A percentile compares a stretch with the other conserved stretches of the same genome.
phyloP scores from a whole-genome alignment of 2,797 vertebrate genomes.

The Erpetoichthys calabaricus region DNA sequence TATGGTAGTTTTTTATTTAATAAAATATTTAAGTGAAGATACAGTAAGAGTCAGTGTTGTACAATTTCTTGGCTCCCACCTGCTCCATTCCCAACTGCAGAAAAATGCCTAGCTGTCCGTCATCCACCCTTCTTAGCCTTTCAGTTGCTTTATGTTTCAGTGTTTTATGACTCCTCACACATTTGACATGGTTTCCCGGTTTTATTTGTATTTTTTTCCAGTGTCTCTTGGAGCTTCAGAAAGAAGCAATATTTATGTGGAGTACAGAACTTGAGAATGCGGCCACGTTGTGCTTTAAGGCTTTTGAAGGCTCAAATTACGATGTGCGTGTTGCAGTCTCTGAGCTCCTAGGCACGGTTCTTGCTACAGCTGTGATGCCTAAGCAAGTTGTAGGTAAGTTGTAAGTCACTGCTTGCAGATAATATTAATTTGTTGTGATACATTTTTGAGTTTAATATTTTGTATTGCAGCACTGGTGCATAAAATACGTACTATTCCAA shows the following conservation, averaged over 20 bases:
- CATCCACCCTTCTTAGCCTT: no score
- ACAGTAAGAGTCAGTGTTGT: no score
- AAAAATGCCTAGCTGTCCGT: no score
- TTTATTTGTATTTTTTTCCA: constrained; percentile 28
- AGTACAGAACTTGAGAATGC: constrained; percentile 76
- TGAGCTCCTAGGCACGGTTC: constrained; percentile 64
- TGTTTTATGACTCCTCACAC: no score
- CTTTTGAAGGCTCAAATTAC: constrained; percentile 79
- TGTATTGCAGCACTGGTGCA: no score
- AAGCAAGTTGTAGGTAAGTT: constrained; percentile 48
- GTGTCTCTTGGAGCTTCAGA: constrained; percentile 85
- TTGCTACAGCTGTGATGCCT: constrained; percentile 60
- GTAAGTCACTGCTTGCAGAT: constrained; percentile 15
- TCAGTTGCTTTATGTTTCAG: no score
- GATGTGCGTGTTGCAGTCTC: constrained; percentile 67
- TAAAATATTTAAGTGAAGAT: no score
- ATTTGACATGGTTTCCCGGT: neutral
- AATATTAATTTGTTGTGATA: neutral
- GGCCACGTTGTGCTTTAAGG: constrained; percentile 76
- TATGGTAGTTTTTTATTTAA: no score
- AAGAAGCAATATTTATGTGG: constrained; percentile 79
- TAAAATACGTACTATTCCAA: no score
- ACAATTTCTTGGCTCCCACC: no score
- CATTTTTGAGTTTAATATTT: no score
- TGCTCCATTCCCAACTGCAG: no score